Evolutionary conservation across 2,797 vertebrate species (phyloP).

Genomic region (Anguilla obscura): DNA sequence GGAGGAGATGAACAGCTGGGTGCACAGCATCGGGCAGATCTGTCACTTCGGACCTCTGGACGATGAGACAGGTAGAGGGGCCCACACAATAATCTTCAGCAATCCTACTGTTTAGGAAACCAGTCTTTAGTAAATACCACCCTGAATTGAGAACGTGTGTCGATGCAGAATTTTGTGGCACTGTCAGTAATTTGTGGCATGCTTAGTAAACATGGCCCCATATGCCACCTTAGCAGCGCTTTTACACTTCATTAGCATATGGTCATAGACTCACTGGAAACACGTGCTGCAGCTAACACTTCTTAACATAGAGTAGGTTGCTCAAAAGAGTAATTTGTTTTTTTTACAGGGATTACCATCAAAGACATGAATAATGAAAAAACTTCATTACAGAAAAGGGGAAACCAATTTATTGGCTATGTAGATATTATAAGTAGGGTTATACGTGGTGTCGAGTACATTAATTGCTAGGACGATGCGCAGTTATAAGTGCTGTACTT

Average conservation of each 20-base stretch:
- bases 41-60: slow-evolving; percentile 85
- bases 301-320: not conserved
- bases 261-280: not conserved
- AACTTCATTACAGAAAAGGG: not conserved
- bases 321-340: not conserved
- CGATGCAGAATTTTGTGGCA: no score
- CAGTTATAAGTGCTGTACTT: not conserved
- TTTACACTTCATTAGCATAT: slow-evolving; percentile 1
- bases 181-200: no score
- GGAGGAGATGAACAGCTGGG: slow-evolving; percentile 95
- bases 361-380: not conserved
- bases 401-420: not conserved
- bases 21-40: slow-evolving; percentile 89
- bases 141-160: no score
- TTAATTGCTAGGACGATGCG: no score
- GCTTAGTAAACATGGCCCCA: no score
- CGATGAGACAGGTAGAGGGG: slow-evolving; percentile 77
- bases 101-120: no score
- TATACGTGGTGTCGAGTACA: no score
- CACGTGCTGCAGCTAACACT: not conserved
- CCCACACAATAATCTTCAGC: not conserved
- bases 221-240: not conserved
- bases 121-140: no score
- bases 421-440: not conserved
- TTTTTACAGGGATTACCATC: not conserved